phyloP scores from a whole-genome alignment of 2,888 invertebrate genomes.

The Arctia plantaginis region DNA sequence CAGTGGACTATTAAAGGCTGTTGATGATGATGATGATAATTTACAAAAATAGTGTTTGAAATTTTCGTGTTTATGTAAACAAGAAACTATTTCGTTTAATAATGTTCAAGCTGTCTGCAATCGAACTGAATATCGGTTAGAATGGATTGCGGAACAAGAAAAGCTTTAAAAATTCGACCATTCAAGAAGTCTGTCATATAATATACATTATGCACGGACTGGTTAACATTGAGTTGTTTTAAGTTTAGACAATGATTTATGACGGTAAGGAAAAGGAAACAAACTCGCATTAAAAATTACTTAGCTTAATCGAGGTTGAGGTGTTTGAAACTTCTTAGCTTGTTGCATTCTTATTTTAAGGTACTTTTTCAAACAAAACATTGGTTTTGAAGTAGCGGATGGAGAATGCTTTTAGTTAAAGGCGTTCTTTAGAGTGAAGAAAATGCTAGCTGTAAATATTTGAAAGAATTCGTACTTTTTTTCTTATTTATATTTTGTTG shows the following conservation, averaged over 20 bases:
- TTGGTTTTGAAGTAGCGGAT: background rate
- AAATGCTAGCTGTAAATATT: background rate
- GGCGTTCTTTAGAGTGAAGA: background rate
- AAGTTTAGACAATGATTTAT: conserved; percentile 1
- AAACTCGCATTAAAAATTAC: conserved; percentile 34
- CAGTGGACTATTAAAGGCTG: no score
- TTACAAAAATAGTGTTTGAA: background rate
- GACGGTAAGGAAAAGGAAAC: conserved; percentile 2
- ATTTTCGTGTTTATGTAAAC: background rate
- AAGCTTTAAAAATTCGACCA: background rate
- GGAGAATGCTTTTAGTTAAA: background rate
- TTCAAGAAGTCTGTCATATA: background rate
- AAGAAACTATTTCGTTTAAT: background rate
- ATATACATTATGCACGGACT: background rate
- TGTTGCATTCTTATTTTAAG: background rate
- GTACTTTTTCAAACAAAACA: background rate
- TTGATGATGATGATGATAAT: no score
- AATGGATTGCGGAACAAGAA: background rate
- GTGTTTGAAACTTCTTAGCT: background rate
- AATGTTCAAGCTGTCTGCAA: background rate
- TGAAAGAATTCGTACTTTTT: background rate
- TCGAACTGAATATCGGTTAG: background rate
- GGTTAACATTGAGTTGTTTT: conserved; percentile 6
- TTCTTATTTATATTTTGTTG: background rate
- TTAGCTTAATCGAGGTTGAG: conserved; percentile 2